phyloP scores from a whole-genome alignment of 2,113 vertebrate genomes.

The Albula goreensis region DNA sequence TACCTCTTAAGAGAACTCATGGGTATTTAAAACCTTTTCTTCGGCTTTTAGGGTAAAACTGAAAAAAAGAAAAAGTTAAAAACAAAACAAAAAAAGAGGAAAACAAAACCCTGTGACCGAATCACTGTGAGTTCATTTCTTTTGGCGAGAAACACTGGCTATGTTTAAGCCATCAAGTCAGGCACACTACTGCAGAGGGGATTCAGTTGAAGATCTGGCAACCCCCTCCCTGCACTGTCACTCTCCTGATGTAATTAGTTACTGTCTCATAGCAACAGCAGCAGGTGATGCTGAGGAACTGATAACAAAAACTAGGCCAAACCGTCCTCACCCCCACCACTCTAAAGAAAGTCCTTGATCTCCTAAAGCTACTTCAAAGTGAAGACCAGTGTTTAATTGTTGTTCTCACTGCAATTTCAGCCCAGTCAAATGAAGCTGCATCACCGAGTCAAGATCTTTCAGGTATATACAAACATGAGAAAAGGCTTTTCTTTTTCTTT shows the following conservation, averaged over 20 bases:
- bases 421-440: constrained; percentile 87
- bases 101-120: constrained; percentile 12
- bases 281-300: constrained; percentile 24
- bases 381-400: constrained; percentile 48
- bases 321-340: not conserved
- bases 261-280: constrained; percentile 11
- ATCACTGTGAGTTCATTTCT: constrained; percentile 40
- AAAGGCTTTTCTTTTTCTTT: not conserved
- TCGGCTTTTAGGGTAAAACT: not conserved
- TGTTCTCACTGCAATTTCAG: constrained; percentile 69
- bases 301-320: constrained; percentile 20
- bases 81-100: not conserved
- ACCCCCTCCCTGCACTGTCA: not conserved
- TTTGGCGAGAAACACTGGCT: constrained; percentile 1
- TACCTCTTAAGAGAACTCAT: constrained; percentile 86
- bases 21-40: constrained; percentile 69
- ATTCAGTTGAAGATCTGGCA: constrained; percentile 22
- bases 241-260: not conserved
- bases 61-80: not conserved
- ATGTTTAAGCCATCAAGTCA: constrained; percentile 18
- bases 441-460: constrained; percentile 89
- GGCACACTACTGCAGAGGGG: constrained; percentile 35
- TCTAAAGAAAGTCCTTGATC: constrained; percentile 21
- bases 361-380: constrained; percentile 38
- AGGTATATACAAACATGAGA: constrained; percentile 72